Evolutionary conservation across 2,888 invertebrate genomes (phyloP).

Genomic region (Cepaea hortensis): DNA sequence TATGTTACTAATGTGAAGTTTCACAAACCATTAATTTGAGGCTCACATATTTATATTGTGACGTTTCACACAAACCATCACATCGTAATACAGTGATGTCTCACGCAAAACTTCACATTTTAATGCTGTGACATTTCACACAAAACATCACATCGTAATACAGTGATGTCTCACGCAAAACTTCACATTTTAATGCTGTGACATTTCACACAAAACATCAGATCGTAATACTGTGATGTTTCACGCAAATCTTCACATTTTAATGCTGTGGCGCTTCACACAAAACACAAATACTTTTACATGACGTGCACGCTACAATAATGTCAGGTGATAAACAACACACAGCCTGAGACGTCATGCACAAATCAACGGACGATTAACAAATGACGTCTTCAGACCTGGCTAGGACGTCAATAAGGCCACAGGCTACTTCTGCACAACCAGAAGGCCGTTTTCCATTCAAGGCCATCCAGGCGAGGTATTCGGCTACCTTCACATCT

Average conservation of each 20-base stretch:
- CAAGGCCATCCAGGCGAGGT: conserved; percentile 59
- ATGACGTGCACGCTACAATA: too few species aligned
- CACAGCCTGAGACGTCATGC: not conserved
- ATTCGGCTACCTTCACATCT: conserved; percentile 58
- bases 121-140: too few species aligned
- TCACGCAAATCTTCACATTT: not conserved
- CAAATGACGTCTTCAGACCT: conserved; percentile 51
- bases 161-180: not conserved
- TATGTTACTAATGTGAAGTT: not conserved
- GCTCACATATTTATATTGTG: too few species aligned
- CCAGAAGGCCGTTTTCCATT: conserved; percentile 53
- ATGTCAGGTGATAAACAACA: not conserved
- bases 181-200: too few species aligned
- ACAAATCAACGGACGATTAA: too few species aligned
- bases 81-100: not conserved
- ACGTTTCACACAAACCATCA: not conserved
- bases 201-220: not conserved
- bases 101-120: not conserved
- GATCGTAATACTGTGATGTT: not conserved
- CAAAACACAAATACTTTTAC: too few species aligned
- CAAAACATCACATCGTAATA: not conserved
- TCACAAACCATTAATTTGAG: not conserved
- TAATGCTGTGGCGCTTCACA: too few species aligned
- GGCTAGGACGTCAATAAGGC: conserved; percentile 56
- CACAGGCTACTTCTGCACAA: conserved; percentile 57